A percentile compares a stretch with the other conserved stretches of the same genome.
Evolutionary conservation across 2,797 vertebrate species (phyloP).

Genomic region (Acrossocheilus fasciatus): DNA sequence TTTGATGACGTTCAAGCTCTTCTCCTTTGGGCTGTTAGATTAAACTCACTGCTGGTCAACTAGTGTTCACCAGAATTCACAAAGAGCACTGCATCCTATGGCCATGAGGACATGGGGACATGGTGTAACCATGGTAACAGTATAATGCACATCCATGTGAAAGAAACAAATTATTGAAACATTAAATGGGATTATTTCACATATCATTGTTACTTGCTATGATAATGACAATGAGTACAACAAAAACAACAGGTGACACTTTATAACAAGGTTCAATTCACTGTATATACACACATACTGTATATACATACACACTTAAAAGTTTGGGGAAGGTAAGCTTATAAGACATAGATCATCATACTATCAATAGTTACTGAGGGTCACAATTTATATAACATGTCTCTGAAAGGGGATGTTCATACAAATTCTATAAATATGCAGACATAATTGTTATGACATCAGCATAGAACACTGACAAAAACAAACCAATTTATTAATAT

Average conservation of each 20-base stretch:
- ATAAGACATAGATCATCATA: neutral
- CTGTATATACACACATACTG: neutral
- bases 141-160: neutral
- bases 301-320: too few species aligned
- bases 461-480: conserved; percentile 14
- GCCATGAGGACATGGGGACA: conserved; percentile 13
- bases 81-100: conserved; percentile 43
- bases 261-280: neutral
- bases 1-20: conserved; percentile 51
- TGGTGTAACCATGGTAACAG: neutral
- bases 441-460: conserved; percentile 16
- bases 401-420: neutral
- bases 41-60: conserved; percentile 51
- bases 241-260: neutral
- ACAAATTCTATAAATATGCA: neutral
- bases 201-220: too few species aligned
- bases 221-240: too few species aligned
- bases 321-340: too few species aligned
- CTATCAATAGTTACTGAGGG: neutral
- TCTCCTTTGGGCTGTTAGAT: conserved; percentile 58
- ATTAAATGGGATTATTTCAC: neutral
- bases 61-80: conserved; percentile 51
- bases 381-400: neutral
- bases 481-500: neutral
- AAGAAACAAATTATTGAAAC: neutral